Evolutionary conservation across 2,888 invertebrate genomes (phyloP).

Genomic region (Merodon equestris): DNA sequence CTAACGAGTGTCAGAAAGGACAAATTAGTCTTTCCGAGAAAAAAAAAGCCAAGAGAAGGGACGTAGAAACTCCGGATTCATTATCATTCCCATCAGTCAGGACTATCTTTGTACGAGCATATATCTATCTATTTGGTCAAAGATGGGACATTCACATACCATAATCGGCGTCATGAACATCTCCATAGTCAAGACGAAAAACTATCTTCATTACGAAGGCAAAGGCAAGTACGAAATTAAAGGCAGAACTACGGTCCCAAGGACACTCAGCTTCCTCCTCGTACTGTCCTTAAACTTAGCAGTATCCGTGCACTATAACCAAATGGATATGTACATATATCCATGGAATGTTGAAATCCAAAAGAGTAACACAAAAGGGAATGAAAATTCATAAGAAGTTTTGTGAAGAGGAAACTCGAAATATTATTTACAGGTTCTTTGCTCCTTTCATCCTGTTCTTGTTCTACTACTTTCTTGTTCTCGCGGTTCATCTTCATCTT

Average conservation of each 20-base stretch:
- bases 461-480: background rate
- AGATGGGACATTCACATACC: background rate
- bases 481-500: background rate
- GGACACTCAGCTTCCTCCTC: constrained; percentile 4
- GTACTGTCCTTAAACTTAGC: constrained; percentile 7
- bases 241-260: constrained; percentile 48
- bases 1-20: constrained; percentile 43
- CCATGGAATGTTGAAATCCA: too few relatives aligned
- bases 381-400: constrained; percentile 49
- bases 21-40: constrained; percentile 36
- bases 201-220: constrained; percentile 56
- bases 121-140: background rate
- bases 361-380: constrained; percentile 32
- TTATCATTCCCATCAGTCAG: constrained; percentile 2
- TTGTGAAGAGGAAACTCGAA: constrained; percentile 26
- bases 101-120: background rate
- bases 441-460: background rate
- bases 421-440: constrained; percentile 37
- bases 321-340: background rate
- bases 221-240: too few relatives aligned
- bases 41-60: constrained; percentile 25
- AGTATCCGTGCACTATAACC: background rate
- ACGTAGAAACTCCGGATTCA: constrained; percentile 16
- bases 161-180: constrained; percentile 29
- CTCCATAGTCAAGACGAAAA: constrained; percentile 43